A percentile compares a stretch with the other conserved stretches of the same genome.
Conservation (phyloP, 1,140 invertebrate genomes). For the Harpegnathos saltator region DNA sequence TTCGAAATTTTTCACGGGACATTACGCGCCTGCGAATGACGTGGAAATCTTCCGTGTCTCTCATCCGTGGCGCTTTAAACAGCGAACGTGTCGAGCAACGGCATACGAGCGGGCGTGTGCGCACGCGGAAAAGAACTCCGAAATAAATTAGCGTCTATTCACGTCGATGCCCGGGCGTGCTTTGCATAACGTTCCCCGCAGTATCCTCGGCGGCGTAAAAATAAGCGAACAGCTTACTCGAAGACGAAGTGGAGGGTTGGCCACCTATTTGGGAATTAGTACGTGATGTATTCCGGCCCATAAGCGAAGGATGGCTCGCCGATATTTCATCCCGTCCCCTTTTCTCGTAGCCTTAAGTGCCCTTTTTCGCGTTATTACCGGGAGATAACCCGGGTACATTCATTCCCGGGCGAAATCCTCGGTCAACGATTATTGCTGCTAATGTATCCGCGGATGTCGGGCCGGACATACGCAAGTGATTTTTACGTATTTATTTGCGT, state of each 20-base stretch:
- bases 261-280: constrained; percentile 76
- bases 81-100: constrained; percentile 6
- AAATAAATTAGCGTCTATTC: constrained; percentile 71
- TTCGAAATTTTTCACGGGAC: constrained; percentile 49
- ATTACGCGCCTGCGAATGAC: constrained; percentile 33
- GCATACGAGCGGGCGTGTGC: not conserved
- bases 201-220: constrained; percentile 66
- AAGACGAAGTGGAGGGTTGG: constrained; percentile 66
- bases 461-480: constrained; percentile 33
- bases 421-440: constrained; percentile 67
- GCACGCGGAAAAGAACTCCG: constrained; percentile 12
- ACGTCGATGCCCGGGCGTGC: constrained; percentile 58
- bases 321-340: constrained; percentile 71
- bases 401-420: constrained; percentile 67
- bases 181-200: constrained; percentile 69
- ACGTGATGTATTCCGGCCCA: constrained; percentile 75
- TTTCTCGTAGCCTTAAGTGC: constrained; percentile 66
- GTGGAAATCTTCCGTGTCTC: constrained; percentile 49
- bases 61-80: constrained; percentile 66
- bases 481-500: constrained; percentile 12
- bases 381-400: constrained; percentile 72
- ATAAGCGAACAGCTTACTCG: constrained; percentile 72
- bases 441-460: constrained; percentile 62
- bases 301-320: constrained; percentile 68
- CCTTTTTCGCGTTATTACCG: constrained; percentile 75